A percentile compares a stretch with the other conserved stretches of the same genome.
Conservation (phyloP, 1,140 invertebrate species). For the Hylaeus anthracinus region DNA sequence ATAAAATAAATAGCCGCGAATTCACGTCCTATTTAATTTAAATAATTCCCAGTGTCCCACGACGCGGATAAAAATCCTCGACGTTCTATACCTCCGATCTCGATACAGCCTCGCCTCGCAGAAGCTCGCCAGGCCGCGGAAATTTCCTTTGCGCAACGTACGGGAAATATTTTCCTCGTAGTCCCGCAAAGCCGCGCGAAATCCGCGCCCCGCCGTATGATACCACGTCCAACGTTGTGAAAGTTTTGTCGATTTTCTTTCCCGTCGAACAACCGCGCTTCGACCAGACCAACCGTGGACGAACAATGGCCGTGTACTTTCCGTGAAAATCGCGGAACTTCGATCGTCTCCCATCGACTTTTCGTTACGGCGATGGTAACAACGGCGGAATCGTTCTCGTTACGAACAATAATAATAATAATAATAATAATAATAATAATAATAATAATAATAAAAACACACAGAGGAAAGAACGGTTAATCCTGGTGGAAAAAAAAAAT, state of each 20-base stretch:
- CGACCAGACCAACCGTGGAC: background rate
- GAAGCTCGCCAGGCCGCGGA: slow-evolving; percentile 17
- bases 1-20: too few relatives aligned
- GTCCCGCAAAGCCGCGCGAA: slow-evolving; percentile 59
- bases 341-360: slow-evolving; percentile 17
- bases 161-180: slow-evolving; percentile 67
- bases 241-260: slow-evolving; percentile 61
- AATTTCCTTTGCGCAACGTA: slow-evolving; percentile 62
- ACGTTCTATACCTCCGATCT: too few relatives aligned
- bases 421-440: background rate
- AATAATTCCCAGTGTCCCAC: too few relatives aligned
- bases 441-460: background rate
- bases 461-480: background rate
- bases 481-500: slow-evolving; percentile 16
- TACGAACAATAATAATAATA: background rate
- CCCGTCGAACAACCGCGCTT: background rate
- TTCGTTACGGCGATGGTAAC: background rate
- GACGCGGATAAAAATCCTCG: too few relatives aligned
- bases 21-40: too few relatives aligned
- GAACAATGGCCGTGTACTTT: slow-evolving; percentile 3
- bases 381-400: background rate
- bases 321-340: background rate
- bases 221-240: slow-evolving; percentile 32
- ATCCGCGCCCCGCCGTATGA: slow-evolving; percentile 56
- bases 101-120: too few relatives aligned